These are phyloP conservation scores for Cotesia glomerata DNA, from an alignment of 1,140 invertebrate species.

Conservation along the genomic window DNA sequence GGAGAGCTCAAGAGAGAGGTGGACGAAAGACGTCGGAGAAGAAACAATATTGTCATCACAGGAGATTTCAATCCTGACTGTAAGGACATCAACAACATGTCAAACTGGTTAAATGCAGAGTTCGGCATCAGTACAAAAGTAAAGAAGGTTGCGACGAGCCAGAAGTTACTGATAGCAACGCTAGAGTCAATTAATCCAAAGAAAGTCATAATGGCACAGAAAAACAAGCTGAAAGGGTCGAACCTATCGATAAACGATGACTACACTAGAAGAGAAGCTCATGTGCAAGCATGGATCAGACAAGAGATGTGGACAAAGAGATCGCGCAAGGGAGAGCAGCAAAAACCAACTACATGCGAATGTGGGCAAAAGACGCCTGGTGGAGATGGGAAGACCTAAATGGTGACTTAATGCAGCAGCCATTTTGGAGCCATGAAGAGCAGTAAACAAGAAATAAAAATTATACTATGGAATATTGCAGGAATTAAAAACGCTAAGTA, in stretches of 20 bases:
- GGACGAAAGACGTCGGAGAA: constrained; percentile 10
- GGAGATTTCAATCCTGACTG: not conserved
- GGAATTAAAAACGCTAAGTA: not conserved
- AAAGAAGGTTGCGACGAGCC: not conserved
- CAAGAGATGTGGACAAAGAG: not conserved
- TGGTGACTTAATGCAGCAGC: not conserved
- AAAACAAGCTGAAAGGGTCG: not conserved
- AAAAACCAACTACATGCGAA: not conserved
- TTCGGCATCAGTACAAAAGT: not conserved
- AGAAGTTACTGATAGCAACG: not conserved
- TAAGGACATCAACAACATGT: not conserved
- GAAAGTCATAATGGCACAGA: constrained; percentile 11
- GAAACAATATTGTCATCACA: constrained; percentile 7
- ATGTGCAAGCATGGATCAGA: constrained; percentile 7
- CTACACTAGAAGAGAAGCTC: constrained; percentile 5
- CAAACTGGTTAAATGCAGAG: not conserved
- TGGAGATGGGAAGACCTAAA: constrained; percentile 1
- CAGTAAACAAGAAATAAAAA: not conserved
- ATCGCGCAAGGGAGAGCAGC: not conserved
- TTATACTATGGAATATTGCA: not conserved
- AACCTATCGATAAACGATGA: constrained; percentile 22
- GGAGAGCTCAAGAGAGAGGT: not conserved
- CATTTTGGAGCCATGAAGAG: not conserved
- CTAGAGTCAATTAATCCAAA: constrained; percentile 10
- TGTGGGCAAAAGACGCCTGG: constrained; percentile 3